Base-by-base conservation (phyloP, 2,888 invertebrate species). In the Aromia moschata region DNA sequence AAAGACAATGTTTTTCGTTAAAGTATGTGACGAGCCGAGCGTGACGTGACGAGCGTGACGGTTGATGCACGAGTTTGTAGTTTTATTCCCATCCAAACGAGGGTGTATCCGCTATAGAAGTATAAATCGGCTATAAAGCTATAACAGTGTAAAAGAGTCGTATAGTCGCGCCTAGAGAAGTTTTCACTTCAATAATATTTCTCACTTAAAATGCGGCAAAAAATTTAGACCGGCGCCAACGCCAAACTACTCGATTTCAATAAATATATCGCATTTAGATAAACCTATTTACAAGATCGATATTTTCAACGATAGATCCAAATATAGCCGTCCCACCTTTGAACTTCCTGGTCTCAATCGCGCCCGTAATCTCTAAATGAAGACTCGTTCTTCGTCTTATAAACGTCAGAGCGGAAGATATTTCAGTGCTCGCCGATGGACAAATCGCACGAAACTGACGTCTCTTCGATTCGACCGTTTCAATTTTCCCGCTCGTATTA, bases 401-500 rank as follows among this genome's bases (percentile, higher is more conserved):
- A 33, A 7, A 33, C 3, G n/a, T 33, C 5, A 33, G 33, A 33
- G 33, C 33, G 33, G 33, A 33, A 33, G 17, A 17, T 40, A 15
- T n/a, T 15, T 16, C 15, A 17, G 17, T 40, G 17, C 17, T 40
- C 14, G 9, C 7, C 14, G 11, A 10, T 20, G 31, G 16, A 45
- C 16, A 16, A 16, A 45, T 10, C 15, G 15, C 16, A 31, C 30
- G 7, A 12, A 49, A 25, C n/a, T n/a, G n/a, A n/a, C n/a, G n/a
- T 10, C 14, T 14, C 11, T 12, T 41, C 1, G n/a, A 38, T 38
- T 45, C 37, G 41, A 51, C 41, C 40, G 56, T 67, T 71, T 68
- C 56, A 69, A 68, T 70, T 64, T 67, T 71, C 71, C 71, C 71
- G 71, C 70, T 68, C 62, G 43, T 49, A 38, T 67, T 61, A 67